These are phyloP conservation scores for Monodelphis domestica DNA, from an alignment of 2,797 vertebrate species.

Conservation along the genomic window DNA sequence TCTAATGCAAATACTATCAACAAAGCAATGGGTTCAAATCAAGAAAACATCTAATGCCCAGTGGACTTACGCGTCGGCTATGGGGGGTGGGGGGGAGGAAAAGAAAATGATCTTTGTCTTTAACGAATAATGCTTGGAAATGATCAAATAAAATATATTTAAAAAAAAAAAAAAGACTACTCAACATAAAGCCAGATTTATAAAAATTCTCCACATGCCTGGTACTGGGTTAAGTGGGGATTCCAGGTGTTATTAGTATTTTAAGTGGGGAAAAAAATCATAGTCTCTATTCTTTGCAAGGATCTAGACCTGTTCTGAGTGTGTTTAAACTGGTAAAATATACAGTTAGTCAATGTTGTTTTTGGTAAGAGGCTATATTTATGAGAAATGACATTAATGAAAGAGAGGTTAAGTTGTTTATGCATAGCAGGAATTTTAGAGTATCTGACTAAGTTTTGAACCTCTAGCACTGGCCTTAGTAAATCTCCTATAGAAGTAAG, in stretches of 20 bases:
- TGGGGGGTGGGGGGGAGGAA: too few species aligned
- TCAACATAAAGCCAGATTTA: constrained; percentile 56
- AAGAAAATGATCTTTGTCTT: too few species aligned
- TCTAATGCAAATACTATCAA: too few species aligned
- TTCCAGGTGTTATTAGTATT: constrained; percentile 23
- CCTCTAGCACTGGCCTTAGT: neutral
- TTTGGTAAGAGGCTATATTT: neutral
- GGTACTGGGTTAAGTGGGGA: constrained; percentile 16
- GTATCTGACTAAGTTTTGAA: neutral
- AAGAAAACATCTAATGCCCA: too few species aligned
- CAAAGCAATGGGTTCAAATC: too few species aligned
- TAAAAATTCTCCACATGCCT: constrained; percentile 46
- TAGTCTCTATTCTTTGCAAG: neutral
- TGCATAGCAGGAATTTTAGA: neutral
- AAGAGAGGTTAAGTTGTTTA: neutral
- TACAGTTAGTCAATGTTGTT: neutral
- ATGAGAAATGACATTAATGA: too few species aligned
- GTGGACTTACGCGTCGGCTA: too few species aligned
- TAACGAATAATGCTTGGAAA: too few species aligned
- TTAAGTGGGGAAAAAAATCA: constrained; percentile 35
- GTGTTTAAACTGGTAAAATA: neutral
- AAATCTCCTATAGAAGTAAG: neutral
- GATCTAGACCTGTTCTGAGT: constrained; percentile 6
- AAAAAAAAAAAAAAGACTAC: too few species aligned
- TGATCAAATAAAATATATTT: too few species aligned